These are phyloP conservation scores for Bovichtus diacanthus DNA, from an alignment of 2,797 vertebrate species.

Conservation along the genomic window DNA sequence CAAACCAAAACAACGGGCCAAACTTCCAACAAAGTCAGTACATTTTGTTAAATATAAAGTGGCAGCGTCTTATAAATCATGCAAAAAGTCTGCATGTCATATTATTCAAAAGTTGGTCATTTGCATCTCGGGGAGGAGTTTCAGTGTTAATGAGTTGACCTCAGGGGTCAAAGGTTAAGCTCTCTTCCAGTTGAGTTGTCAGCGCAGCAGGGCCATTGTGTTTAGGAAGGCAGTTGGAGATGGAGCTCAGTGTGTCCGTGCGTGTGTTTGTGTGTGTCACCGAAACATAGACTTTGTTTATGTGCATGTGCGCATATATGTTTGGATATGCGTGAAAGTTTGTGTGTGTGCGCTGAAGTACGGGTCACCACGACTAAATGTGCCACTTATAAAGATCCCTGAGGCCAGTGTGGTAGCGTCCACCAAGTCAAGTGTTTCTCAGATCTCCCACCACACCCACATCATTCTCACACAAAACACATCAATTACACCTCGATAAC, in stretches of 20 bases:
- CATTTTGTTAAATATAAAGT: background rate
- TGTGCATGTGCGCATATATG: conserved; percentile 16
- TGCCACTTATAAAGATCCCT: conserved; percentile 73
- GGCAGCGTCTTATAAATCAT: conserved; percentile 43
- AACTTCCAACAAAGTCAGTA: background rate
- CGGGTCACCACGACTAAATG: conserved; percentile 70
- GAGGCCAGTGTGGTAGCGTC: conserved; percentile 53
- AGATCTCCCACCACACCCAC: conserved; percentile 62
- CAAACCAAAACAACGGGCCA: background rate
- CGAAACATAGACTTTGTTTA: conserved; percentile 32
- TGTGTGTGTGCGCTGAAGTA: conserved; percentile 27
- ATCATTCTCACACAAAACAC: conserved; percentile 22
- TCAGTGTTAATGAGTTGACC: conserved; percentile 84
- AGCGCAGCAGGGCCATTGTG: conserved; percentile 86
- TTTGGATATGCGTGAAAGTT: conserved; percentile 14
- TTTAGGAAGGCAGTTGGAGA: conserved; percentile 67
- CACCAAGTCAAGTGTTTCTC: conserved; percentile 76
- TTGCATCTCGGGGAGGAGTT: conserved; percentile 75
- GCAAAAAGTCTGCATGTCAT: conserved; percentile 51
- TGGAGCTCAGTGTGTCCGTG: conserved; percentile 44
- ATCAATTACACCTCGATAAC: background rate
- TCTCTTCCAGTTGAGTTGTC: conserved; percentile 88
- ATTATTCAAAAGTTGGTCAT: conserved; percentile 74
- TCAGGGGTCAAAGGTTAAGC: conserved; percentile 83
- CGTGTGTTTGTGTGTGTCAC: conserved; percentile 1